phyloP scores from a whole-genome alignment of 2,113 vertebrate genomes.

The Prionailurus viverrinus region DNA sequence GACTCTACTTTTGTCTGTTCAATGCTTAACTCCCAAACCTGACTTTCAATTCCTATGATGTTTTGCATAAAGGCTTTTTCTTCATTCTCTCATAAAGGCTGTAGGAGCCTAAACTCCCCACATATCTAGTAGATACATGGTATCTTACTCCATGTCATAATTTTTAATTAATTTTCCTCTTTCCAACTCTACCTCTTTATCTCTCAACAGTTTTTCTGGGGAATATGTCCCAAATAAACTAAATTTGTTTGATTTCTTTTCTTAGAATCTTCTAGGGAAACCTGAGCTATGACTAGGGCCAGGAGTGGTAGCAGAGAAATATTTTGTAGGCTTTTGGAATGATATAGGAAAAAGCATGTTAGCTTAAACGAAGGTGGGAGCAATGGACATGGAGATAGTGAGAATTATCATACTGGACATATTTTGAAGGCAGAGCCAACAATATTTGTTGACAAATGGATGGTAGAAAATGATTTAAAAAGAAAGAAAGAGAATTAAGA shows the following conservation, averaged over 20 bases:
- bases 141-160: neutral
- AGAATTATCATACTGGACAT: neutral
- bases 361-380: neutral
- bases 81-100: neutral
- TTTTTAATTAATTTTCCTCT: neutral
- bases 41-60: neutral
- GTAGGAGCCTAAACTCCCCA: neutral
- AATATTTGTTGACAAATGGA: neutral
- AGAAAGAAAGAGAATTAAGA: neutral
- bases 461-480: neutral
- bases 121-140: no score
- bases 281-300: neutral
- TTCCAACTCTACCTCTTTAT: neutral
- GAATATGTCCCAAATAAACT: neutral
- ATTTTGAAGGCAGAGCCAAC: neutral
- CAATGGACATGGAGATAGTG: neutral
- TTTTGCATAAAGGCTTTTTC: neutral
- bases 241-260: neutral
- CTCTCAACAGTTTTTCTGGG: neutral
- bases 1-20: neutral
- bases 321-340: neutral
- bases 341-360: neutral
- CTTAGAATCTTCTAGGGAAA: neutral
- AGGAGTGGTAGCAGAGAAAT: neutral
- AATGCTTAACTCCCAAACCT: neutral